A percentile compares a stretch with the other conserved stretches of the same genome.
These are phyloP conservation scores for Corythucha ciliata DNA, from an alignment of 2,888 invertebrate species.

Conservation along the genomic window DNA sequence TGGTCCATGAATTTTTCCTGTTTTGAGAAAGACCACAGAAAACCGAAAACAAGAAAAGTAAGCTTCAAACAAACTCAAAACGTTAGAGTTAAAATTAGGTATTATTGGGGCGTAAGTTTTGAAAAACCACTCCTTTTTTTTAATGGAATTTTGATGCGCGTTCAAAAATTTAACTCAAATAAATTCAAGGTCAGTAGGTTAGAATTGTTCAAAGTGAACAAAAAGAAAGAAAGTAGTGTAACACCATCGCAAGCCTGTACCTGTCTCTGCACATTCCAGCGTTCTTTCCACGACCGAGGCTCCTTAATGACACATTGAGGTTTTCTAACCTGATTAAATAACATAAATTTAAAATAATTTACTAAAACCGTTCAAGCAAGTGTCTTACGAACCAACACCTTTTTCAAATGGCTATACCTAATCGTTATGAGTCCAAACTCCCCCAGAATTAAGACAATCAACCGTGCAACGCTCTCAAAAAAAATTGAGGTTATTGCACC, in stretches of 20 bases:
- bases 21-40: conserved; percentile 42
- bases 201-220: conserved; percentile 10
- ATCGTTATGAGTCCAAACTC: no score
- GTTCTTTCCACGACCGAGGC: conserved; percentile 43
- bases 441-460: no score
- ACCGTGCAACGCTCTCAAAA: no score
- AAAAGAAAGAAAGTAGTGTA: conserved; percentile 28
- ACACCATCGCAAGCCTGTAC: conserved; percentile 40
- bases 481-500: no score
- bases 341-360: no score
- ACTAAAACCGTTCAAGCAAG: no score
- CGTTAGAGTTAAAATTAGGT: conserved; percentile 9
- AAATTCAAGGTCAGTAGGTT: conserved; percentile 37
- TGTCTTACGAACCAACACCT: no score
- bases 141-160: no score
- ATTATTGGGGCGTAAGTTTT: conserved; percentile 10
- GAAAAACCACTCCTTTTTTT: no score
- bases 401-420: no score
- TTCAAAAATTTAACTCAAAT: no score
- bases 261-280: conserved; percentile 48
- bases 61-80: conserved; percentile 24
- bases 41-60: conserved; percentile 41
- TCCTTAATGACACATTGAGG: conserved; percentile 41
- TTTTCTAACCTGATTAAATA: conserved; percentile 40
- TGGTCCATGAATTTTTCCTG: conserved; percentile 95